These are phyloP conservation scores for Pyrochroa serraticornis DNA, from an alignment of 2,888 invertebrate species.

Conservation along the genomic window DNA sequence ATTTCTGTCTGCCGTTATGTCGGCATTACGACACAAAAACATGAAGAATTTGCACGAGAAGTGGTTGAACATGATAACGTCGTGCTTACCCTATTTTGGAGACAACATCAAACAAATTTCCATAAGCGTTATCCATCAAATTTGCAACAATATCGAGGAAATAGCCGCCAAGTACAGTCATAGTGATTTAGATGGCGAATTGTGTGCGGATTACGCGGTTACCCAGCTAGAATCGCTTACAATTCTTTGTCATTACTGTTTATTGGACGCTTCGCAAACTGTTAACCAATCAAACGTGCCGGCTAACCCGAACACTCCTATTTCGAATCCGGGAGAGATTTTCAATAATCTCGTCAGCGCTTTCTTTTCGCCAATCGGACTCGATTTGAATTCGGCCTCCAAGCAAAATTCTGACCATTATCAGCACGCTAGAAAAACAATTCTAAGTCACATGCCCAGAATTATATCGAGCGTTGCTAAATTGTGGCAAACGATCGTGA, in stretches of 20 bases:
- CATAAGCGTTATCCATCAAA: constrained; percentile 77
- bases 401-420: constrained; percentile 56
- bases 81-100: constrained; percentile 80
- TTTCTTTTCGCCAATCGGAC: constrained; percentile 70
- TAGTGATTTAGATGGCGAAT: constrained; percentile 56
- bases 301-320: constrained; percentile 58
- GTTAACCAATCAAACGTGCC: constrained; percentile 51
- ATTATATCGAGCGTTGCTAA: constrained; percentile 80
- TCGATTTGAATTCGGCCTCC: constrained; percentile 47
- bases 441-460: constrained; percentile 79
- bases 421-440: constrained; percentile 70
- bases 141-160: constrained; percentile 77
- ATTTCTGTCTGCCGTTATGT: constrained; percentile 79
- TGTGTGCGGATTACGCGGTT: constrained; percentile 79
- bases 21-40: constrained; percentile 74
- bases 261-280: constrained; percentile 67
- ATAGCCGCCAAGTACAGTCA: constrained; percentile 56
- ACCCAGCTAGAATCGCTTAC: constrained; percentile 80
- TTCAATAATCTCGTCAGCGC: constrained; percentile 82
- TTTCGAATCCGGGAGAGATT: constrained; percentile 72
- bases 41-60: constrained; percentile 78
- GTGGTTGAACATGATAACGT: constrained; percentile 82
- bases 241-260: constrained; percentile 79
- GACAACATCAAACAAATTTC: constrained; percentile 78
- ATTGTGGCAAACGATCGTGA: constrained; percentile 75